Conservation (phyloP, 30 jellyfish, hydroid and myxozoan species). For the Aurelia sp. region DNA sequence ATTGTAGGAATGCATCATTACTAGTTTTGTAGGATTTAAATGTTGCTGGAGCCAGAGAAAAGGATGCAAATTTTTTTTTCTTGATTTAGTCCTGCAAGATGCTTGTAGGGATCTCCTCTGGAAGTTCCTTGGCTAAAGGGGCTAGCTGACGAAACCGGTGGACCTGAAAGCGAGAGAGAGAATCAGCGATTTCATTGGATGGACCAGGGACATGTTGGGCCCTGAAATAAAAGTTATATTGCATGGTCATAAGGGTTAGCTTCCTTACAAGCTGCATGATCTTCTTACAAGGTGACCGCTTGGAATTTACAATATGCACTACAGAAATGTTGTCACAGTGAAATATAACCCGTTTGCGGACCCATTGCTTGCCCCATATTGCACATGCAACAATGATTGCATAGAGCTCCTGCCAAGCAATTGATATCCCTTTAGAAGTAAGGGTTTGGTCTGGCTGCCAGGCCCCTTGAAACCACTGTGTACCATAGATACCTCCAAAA, state of each 20-base stretch:
- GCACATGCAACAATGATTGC: conserved; percentile 58
- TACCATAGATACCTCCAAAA: conserved; percentile 20
- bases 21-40: background rate
- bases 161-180: conserved; percentile 38
- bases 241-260: conserved; percentile 4
- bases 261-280: conserved; percentile 12
- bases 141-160: conserved; percentile 8
- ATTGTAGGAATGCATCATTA: background rate
- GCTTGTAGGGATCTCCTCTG: conserved; percentile 10
- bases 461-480: conserved; percentile 1
- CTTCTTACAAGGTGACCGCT: conserved; percentile 4
- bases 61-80: background rate
- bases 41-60: conserved; percentile 1
- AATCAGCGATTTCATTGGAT: conserved; percentile 26
- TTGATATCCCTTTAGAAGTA: conserved; percentile 1
- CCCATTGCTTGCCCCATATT: conserved; percentile 44
- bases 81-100: background rate
- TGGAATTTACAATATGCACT: background rate
- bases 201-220: conserved; percentile 48
- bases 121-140: conserved; percentile 10
- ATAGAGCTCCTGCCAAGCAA: conserved; percentile 42
- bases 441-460: conserved; percentile 8
- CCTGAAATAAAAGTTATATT: background rate
- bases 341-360: conserved; percentile 18
- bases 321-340: conserved; percentile 44